Base-by-base conservation (phyloP, 2,113 vertebrate genomes). In the Malurus elegans region DNA sequence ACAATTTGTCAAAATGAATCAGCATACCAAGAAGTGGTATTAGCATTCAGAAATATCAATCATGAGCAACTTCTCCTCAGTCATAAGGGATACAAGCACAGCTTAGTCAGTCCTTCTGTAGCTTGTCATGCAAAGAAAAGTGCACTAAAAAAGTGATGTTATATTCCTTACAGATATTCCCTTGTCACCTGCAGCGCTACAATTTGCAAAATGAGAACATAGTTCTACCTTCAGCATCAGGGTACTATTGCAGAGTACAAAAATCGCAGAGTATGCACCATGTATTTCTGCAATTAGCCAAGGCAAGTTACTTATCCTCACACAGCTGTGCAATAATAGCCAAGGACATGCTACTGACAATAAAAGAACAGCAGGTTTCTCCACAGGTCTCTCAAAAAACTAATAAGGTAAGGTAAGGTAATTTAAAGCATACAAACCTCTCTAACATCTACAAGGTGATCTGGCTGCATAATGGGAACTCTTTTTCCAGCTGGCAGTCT, bases 401-500 rank as follows among this genome's bases (percentile, higher is more conserved):
- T 15, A 38, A 38, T 38, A 38, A 38, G 38, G 38, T 38, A 38
- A 38, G 38, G 1, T 4, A 57, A 53, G 24, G 42, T 18, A 64
- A 62, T 48, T 87, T 14, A 86, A 95, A 62, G 48, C 28, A 74
- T 89, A 97, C 97, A 95, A 95, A 99, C 99, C 99, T 99, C 99
- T 97, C 98, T 98, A 95, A 99, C 99, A 47, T 99, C 99, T 92
- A 99, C 96, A 93, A 99, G 98, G 93, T 99, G 99, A 95, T 99
- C 99, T 20, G 99, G 99, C 82, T 99, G 98, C 96, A 99, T 97
- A 70, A 97, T 96, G 76, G 97, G 96, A 64, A 98, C 98, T 96
- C 98, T 98, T 97, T 98, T 98, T 93, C 98, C 98, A 21, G 98
- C 90, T 88, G 99, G 98, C 45, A 98, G 97, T 91, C 98, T 98